Evolutionary conservation across 2,113 vertebrate genomes (phyloP).

Genomic region (Anser brachyrhynchus): DNA sequence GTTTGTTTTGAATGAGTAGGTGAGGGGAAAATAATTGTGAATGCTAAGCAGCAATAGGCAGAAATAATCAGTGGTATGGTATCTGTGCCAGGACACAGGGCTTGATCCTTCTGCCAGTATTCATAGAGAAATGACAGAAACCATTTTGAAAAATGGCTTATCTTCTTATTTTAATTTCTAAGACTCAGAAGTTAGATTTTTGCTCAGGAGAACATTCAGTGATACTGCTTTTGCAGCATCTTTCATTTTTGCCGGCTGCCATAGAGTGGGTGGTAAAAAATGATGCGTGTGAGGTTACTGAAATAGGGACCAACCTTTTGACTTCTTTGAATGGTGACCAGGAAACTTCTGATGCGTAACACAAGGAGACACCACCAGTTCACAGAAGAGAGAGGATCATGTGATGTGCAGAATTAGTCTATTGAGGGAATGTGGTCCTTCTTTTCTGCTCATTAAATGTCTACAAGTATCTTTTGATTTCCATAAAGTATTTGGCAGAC

Average conservation of each 20-base stretch:
- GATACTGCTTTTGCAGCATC: neutral
- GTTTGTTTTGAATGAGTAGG: neutral
- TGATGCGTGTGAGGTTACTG: neutral
- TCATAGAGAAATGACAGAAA: neutral
- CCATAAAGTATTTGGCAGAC: neutral
- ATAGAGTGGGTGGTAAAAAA: neutral
- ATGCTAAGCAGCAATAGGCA: neutral
- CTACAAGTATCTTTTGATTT: neutral
- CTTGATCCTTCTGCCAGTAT: accelerated
- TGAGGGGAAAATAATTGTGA: neutral
- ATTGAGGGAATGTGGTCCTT: accelerated
- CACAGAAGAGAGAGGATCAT: neutral
- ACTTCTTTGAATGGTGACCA: neutral
- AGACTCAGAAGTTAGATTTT: neutral
- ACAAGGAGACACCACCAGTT: accelerated
- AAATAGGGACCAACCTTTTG: neutral
- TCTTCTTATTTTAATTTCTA: neutral
- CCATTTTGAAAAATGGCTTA: neutral
- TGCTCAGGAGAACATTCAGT: neutral
- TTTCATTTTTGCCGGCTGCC: neutral
- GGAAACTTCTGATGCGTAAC: neutral
- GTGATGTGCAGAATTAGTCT: neutral
- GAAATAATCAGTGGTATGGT: neutral
- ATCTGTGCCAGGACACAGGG: accelerated
- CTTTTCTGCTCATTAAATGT: neutral